Conservation (phyloP, 2,113 vertebrate species). For the Ciconia maguari region DNA sequence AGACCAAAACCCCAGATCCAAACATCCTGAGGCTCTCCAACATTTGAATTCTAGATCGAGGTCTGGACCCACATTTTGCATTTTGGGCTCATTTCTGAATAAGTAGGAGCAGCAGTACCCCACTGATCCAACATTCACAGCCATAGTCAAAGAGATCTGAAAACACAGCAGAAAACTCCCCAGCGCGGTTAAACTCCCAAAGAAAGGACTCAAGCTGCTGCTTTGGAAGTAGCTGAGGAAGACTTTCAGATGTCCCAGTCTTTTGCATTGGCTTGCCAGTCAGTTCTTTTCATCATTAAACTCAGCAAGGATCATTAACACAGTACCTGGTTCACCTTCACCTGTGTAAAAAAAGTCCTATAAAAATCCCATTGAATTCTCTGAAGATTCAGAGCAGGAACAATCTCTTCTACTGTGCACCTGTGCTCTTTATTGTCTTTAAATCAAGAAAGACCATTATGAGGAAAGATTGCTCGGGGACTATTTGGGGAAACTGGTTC, state of each 20-base stretch:
- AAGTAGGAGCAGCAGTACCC: neutral
- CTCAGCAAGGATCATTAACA: conserved; percentile 34
- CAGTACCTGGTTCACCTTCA: conserved; percentile 26
- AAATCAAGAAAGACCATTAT: conserved; percentile 16
- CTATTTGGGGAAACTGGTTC: neutral
- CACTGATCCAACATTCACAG: neutral
- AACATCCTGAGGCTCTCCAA: neutral
- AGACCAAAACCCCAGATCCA: neutral
- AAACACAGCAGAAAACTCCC: neutral
- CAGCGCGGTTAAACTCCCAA: neutral
- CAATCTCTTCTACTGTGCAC: neutral
- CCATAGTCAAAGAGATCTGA: neutral
- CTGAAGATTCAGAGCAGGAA: conserved; percentile 1
- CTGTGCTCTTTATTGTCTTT: conserved; percentile 36
- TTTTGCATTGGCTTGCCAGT: neutral
- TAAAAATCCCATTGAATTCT: conserved; percentile 31
- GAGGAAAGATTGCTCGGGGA: neutral
- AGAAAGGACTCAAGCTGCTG: conserved; percentile 13
- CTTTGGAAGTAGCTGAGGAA: conserved; percentile 24
- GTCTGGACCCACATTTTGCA: neutral
- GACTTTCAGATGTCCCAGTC: neutral
- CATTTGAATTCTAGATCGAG: neutral
- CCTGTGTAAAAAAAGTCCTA: neutral
- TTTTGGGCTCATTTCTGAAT: neutral
- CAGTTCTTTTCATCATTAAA: conserved; percentile 54